Evolutionary conservation across 2,888 invertebrate species (phyloP), one percentile per base, ranked within the genome.

Genomic region (Trisateles emortualis): DNA sequence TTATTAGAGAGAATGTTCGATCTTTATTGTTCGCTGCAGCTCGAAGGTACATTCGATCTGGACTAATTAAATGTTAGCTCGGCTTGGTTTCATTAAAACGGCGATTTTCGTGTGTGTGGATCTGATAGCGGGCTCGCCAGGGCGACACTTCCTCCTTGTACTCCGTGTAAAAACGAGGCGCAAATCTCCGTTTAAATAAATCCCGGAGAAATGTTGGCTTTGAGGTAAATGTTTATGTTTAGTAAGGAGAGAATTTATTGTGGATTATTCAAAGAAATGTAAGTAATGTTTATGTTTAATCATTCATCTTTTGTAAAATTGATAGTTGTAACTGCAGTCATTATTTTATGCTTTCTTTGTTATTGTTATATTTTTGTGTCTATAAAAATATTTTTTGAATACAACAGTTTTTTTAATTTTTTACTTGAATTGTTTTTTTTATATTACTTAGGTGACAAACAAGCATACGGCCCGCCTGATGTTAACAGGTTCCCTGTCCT

Each of bases 51-150:
- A 83, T 76, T 83, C 83, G 86, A 90, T 88, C 86, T 84, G 72
- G 70, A 82, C 90, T 92, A 92, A 92, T 92, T 92, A 92, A 90
- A 86, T 83, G 73, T 73, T 74, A 68, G 74, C 71, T 68, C 54
- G 58, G 63, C 49, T 64, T 54, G 76, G 78, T 85, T 88, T 86
- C 84, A 86, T 90, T 90, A 87, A 84, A 88, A 85, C 84, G 76
- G 81, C 76, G 86, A 86, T 89, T 87, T 90, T 92, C 89, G 88
- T 90, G 88, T 89, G 84, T 81, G 81, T 78, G 81, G 86, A 92
- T 91, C 92, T 78, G 92, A 92, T 92, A 90, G 65, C 54, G 59
- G 51, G 35, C 57, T 32, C 52, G 55, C 13, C 56, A 1, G 22
- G 57, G 69, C 75, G 74, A 76, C 76, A 72, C 71, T 74, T 74